A percentile compares a stretch with the other conserved stretches of the same genome.
Evolutionary conservation across 2,113 vertebrate genomes (phyloP).

Genomic region (Engystomops pustulosus): DNA sequence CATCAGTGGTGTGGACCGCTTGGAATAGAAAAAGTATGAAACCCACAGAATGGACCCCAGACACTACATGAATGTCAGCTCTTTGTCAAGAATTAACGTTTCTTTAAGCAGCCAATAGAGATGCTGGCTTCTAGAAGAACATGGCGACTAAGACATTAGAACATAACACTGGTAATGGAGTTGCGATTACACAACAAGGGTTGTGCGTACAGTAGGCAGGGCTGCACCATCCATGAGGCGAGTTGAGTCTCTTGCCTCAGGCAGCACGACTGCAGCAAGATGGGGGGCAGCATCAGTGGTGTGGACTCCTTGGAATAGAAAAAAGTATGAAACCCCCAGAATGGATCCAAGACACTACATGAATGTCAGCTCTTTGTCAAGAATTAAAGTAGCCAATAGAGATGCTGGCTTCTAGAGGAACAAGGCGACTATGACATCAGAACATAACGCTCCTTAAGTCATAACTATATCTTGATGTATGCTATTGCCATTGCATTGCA

Average conservation of each 20-base stretch:
- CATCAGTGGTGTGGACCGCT: too few relatives aligned
- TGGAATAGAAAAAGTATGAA: background rate
- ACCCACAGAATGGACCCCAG: too few relatives aligned
- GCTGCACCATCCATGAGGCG: too few relatives aligned
- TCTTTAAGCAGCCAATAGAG: background rate
- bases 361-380: background rate
- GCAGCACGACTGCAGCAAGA: too few relatives aligned
- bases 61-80: too few relatives aligned
- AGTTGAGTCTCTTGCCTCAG: too few relatives aligned
- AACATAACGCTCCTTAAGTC: background rate
- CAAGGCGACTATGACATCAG: background rate
- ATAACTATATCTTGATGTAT: background rate
- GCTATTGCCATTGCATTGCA: background rate
- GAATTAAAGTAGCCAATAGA: background rate
- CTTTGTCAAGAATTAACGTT: background rate
- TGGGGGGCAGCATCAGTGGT: too few relatives aligned
- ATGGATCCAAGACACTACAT: too few relatives aligned
- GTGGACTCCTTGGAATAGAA: too few relatives aligned
- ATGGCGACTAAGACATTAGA: background rate
- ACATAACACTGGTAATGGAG: too few relatives aligned
- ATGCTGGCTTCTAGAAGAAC: background rate
- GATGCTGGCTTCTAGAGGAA: background rate
- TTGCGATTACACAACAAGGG: too few relatives aligned
- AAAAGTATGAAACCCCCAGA: background rate
- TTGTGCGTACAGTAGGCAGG: too few relatives aligned